phyloP scores from a whole-genome alignment of 1,140 invertebrate species.

The Sinonovacula constricta region DNA sequence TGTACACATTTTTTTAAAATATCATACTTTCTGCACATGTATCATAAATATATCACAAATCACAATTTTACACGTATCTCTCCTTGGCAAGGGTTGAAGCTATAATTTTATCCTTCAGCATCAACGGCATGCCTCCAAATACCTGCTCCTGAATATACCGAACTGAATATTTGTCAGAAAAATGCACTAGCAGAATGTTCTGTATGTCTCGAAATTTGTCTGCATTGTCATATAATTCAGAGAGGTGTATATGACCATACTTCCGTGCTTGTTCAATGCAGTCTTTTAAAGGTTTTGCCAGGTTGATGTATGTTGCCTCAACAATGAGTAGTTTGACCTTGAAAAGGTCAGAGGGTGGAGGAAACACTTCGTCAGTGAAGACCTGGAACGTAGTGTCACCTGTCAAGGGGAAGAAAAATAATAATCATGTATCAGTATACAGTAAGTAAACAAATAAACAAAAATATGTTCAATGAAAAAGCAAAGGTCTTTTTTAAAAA shows the following conservation, averaged over 20 bases:
- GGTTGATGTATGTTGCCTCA: constrained; percentile 67
- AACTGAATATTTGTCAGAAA: constrained; percentile 68
- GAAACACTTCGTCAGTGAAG: constrained; percentile 54
- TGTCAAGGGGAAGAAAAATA: constrained; percentile 49
- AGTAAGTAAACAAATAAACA: not conserved
- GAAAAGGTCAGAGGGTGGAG: constrained; percentile 66
- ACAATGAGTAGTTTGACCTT: constrained; percentile 69
- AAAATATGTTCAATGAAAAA: not conserved
- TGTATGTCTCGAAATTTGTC: constrained; percentile 62
- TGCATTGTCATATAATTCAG: constrained; percentile 62
- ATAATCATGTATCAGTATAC: not conserved
- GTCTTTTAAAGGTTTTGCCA: constrained; percentile 37
- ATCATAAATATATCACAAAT: too few relatives aligned
- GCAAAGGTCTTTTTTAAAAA: not conserved
- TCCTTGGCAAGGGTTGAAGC: constrained; percentile 60
- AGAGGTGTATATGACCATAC: constrained; percentile 67
- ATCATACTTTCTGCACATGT: too few relatives aligned
- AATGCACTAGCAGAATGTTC: constrained; percentile 65
- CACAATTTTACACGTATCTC: constrained; percentile 43
- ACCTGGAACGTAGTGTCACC: constrained; percentile 72
- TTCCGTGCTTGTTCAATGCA: constrained; percentile 57
- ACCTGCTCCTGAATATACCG: constrained; percentile 53
- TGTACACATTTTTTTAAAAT: too few relatives aligned
- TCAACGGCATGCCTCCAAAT: constrained; percentile 44
- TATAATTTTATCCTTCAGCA: constrained; percentile 56